phyloP scores from a whole-genome alignment of 1,140 invertebrate species.

The Papilio glaucus region DNA sequence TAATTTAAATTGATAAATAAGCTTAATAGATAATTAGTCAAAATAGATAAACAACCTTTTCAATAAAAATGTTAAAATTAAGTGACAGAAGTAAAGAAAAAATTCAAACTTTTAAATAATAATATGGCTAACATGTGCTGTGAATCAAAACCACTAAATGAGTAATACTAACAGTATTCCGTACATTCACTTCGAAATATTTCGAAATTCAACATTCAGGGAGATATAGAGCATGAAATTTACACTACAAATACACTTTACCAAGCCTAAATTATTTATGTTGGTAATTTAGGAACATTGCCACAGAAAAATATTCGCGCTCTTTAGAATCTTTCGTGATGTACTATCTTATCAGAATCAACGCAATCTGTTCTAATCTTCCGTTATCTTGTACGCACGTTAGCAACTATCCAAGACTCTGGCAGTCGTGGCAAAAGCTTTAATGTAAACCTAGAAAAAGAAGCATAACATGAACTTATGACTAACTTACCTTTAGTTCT shows the following conservation, averaged over 20 bases:
- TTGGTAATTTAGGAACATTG: background rate
- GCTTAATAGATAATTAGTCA: too few relatives aligned
- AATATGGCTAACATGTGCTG: background rate
- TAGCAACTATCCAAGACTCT: slow-evolving; percentile 57
- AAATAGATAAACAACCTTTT: too few relatives aligned
- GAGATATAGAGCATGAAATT: slow-evolving; percentile 62
- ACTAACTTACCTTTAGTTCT: slow-evolving; percentile 66
- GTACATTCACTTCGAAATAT: slow-evolving; percentile 66
- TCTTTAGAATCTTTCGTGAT: slow-evolving; percentile 42
- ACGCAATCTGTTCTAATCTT: slow-evolving; percentile 71
- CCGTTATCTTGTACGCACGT: slow-evolving; percentile 74
- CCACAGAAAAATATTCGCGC: background rate
- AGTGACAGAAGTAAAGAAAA: background rate
- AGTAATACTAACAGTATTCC: slow-evolving; percentile 54
- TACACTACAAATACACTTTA: background rate
- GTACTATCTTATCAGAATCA: slow-evolving; percentile 75
- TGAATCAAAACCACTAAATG: slow-evolving; percentile 47
- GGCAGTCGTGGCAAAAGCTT: slow-evolving; percentile 67
- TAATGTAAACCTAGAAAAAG: background rate
- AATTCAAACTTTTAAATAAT: background rate
- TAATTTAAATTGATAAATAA: too few relatives aligned
- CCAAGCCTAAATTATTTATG: background rate
- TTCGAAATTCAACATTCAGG: slow-evolving; percentile 65
- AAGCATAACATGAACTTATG: slow-evolving; percentile 20
- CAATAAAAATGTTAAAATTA: background rate